These are phyloP conservation scores for Oxycera nigricornis DNA, from an alignment of 2,888 invertebrate species.

Conservation along the genomic window DNA sequence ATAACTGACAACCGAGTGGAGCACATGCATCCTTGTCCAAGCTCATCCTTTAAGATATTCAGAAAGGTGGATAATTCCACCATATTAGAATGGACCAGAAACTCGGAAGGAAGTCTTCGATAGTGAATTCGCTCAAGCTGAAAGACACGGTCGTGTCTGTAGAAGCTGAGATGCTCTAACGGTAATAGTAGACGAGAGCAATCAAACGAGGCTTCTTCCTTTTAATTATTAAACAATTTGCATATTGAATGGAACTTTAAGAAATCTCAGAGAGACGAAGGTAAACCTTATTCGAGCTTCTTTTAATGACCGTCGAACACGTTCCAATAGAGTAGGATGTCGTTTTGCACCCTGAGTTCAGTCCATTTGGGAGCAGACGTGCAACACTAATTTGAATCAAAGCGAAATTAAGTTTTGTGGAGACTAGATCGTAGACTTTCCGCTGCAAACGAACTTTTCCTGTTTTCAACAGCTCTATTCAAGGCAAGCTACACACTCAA, in stretches of 20 bases:
- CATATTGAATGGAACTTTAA: conserved; percentile 43
- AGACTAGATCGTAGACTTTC: background rate
- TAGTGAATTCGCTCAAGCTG: conserved; percentile 33
- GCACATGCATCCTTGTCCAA: conserved; percentile 33
- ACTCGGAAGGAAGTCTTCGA: conserved; percentile 31
- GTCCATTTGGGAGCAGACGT: conserved; percentile 43
- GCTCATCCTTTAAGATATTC: conserved; percentile 33
- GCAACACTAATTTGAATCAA: conserved; percentile 40
- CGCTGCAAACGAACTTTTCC: background rate
- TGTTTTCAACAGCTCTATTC: background rate
- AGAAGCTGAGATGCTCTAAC: conserved; percentile 26
- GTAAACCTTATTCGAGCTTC: conserved; percentile 7
- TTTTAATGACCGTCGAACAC: background rate
- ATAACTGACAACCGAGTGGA: background rate
- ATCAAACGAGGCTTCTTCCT: conserved; percentile 38
- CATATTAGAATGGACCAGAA: background rate
- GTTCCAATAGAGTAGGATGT: conserved; percentile 5
- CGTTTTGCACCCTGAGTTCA: conserved; percentile 26
- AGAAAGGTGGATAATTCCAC: conserved; percentile 26
- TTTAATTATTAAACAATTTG: conserved; percentile 47
- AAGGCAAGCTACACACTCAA: background rate
- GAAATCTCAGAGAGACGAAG: conserved; percentile 18
- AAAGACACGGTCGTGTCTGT: background rate
- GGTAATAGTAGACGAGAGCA: conserved; percentile 35
- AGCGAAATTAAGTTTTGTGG: conserved; percentile 20